Evolutionary conservation across 2,113 vertebrate species (phyloP), one percentile per base, ranked within the genome.

Genomic region (Ctenodactylus gundi): DNA sequence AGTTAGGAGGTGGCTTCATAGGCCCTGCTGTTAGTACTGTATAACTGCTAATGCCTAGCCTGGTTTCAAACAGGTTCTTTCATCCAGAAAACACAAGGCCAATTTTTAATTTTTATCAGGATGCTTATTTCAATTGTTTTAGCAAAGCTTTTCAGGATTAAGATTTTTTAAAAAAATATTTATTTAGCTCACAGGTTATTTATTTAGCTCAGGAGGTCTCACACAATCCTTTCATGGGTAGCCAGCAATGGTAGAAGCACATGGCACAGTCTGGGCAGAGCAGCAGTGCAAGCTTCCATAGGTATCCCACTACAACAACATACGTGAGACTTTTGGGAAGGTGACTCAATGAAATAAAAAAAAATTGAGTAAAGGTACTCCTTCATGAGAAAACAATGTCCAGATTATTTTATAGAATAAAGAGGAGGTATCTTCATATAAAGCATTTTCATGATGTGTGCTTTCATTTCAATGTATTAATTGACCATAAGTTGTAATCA

Each of bases 391-490:
- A 9, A 65, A 44, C 41, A 53, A 78, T 34, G n/a, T 8, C 21
- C 2, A 4, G 41, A 60, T 51, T 89, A 70, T 60, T 77, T 76
- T 85, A 93, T 8, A 84, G 53, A 91, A 75, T 31, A 13, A 92
- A 60, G 14, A 70, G 29, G 31, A 65, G 6, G 13, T 10, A 31
- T 84, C 44, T 86, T 91, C 39, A 65, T 10, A 60, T 17, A 70
- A 90, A 95, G 14, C 70, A 84, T 70, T 90, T 94, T 21, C 39
- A 25, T 60, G 78, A 91, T 84, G 18, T 5, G 11, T 46, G 14
- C 49, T 76, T 94, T 76, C 49, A 31, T 55, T 95, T 27, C 41
- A 85, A 82, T 82, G 92, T 60, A 92, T 75, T 85, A 88, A 77
- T 3, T 88, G 55, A 41, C 23, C 60, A 90, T 80, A 95, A 9